Evolutionary conservation across 2,797 vertebrate species (phyloP), one percentile per base, ranked within the genome.

Genomic region (Falco novaeseelandiae): DNA sequence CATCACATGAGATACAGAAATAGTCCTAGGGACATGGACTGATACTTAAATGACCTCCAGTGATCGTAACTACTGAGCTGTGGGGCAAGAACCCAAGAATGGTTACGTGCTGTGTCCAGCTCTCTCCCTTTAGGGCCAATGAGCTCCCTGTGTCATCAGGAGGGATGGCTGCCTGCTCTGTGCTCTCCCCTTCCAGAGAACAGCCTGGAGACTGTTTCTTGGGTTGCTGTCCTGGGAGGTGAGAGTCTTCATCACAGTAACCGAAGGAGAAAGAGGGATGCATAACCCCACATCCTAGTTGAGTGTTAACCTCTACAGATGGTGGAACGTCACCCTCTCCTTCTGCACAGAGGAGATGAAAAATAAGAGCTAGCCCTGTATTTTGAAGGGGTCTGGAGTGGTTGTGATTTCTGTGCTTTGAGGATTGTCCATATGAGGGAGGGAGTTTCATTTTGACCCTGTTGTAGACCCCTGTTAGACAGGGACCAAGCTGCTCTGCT

Each of bases 81-180:
- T 1, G 1, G 26, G 59, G 15, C 34, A 57, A 1, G 1, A 63
- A 52, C 20, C 12, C 51, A 38, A 8, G 30, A 29, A 14, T 2
- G 3, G 22, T 2, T 48, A 15, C 11, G 2, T 71, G 34, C 49
- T 61, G 27, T 48, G 40, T 38, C 55, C 65, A 36, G 19, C 46
- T 38, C 46, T 49, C 13, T 87, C 14, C 25, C 15, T 82, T 69
- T 5, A 30, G 51, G 42, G 20, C 12, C 6, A 1, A 18, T 21
- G 57, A 87, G 69, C 20, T 73, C 22, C 21, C 32, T 0, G 0
- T 21, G 12, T n/a, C 3, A 3, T 15, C 1, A 1, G 21, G 29
- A 89, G 48, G 34, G 29, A 14, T 46, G 40, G 30, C 46, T 83
- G 42, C 69, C 49, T 29, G 55, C 40, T 67, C 66, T 34, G 27